Evolutionary conservation across 2,113 vertebrate species (phyloP).

Genomic region (Fregata magnificens): DNA sequence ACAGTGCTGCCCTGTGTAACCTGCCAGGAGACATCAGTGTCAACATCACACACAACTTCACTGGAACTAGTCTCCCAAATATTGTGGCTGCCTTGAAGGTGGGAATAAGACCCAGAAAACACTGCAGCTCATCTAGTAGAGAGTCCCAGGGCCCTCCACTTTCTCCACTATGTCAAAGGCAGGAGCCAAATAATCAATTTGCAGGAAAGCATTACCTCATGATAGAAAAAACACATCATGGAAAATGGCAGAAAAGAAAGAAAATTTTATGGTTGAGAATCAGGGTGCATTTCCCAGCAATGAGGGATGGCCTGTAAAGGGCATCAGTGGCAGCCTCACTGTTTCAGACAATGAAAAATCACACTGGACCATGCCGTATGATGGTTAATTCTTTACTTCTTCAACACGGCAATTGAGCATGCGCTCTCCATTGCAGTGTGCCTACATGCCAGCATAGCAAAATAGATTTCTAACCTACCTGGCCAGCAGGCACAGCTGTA

Average conservation of each 20-base stretch:
- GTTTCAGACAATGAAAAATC: background rate
- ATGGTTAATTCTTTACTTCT: background rate
- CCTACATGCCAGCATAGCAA: background rate
- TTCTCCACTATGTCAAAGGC: background rate
- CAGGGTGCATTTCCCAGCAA: background rate
- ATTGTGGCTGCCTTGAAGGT: background rate
- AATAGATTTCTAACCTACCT: slow-evolving; percentile 72
- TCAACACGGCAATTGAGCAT: background rate
- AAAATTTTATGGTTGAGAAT: background rate
- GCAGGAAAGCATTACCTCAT: background rate
- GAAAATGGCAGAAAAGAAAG: background rate
- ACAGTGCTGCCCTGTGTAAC: slow-evolving; percentile 84
- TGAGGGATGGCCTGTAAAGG: background rate
- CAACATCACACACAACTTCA: fast-evolving
- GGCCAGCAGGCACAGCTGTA: slow-evolving; percentile 90
- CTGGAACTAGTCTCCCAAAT: background rate
- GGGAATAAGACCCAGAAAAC: background rate
- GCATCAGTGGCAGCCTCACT: background rate
- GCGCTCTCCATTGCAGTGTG: background rate
- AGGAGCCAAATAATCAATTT: background rate
- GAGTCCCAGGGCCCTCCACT: background rate
- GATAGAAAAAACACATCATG: background rate
- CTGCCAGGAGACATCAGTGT: slow-evolving; percentile 56
- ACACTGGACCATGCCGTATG: background rate
- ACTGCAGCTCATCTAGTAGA: background rate